These are phyloP conservation scores for Phrynosoma blainvillii DNA, from an alignment of 2,113 vertebrate species.

Conservation along the genomic window DNA sequence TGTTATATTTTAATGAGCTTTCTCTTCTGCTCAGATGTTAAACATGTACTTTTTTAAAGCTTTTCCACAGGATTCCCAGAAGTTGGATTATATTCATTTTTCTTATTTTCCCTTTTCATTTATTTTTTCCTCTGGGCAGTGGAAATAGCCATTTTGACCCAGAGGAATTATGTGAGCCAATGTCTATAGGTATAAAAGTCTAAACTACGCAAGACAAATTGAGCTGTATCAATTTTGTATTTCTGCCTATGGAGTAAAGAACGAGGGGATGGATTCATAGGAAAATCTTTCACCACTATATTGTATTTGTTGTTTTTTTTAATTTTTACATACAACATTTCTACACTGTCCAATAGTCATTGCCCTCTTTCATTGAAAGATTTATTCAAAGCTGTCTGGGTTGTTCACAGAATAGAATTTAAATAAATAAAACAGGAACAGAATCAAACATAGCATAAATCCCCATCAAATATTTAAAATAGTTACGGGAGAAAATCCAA, in stretches of 20 bases:
- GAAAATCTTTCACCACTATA: slow-evolving; percentile 1
- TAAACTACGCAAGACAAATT: slow-evolving; percentile 1
- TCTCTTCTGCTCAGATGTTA: neutral
- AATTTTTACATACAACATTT: neutral
- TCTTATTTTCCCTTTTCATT: neutral
- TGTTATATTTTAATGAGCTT: slow-evolving; percentile 33
- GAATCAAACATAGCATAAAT: neutral
- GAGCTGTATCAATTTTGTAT: neutral
- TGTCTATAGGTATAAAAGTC: neutral
- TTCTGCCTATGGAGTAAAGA: slow-evolving; percentile 8
- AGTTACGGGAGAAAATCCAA: neutral
- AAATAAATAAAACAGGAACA: neutral
- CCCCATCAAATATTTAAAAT: neutral
- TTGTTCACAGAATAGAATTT: neutral
- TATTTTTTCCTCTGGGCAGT: slow-evolving; percentile 18
- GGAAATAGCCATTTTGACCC: neutral
- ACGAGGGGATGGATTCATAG: neutral
- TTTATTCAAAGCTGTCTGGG: neutral
- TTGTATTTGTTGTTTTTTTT: neutral
- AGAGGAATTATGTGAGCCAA: neutral
- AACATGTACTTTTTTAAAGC: slow-evolving; percentile 29
- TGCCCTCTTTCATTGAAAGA: too few relatives aligned
- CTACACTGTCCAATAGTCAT: neutral
- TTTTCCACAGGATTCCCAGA: neutral
- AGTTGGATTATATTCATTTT: neutral